These are phyloP conservation scores for Muscicapa comitata DNA, from an alignment of 2,797 vertebrate species.

Conservation along the genomic window DNA sequence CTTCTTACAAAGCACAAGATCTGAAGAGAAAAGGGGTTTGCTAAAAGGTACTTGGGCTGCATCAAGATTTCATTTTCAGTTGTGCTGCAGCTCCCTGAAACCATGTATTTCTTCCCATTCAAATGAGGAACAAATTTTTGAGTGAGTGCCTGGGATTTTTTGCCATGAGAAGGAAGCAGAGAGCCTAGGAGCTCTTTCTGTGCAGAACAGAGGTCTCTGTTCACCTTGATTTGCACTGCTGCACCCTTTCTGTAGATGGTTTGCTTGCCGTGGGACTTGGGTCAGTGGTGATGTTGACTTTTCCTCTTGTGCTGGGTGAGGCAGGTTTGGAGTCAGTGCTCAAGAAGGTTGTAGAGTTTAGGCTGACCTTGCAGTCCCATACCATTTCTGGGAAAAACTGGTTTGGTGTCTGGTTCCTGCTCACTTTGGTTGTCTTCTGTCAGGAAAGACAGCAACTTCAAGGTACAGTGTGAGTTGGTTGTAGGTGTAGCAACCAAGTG, in stretches of 20 bases:
- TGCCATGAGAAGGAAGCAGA: background rate
- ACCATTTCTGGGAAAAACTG: background rate
- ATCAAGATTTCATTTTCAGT: background rate
- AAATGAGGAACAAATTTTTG: background rate
- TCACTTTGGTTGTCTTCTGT: background rate
- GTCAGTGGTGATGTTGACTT: background rate
- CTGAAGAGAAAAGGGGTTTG: background rate
- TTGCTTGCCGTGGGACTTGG: background rate
- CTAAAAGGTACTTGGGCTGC: background rate
- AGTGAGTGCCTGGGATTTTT: background rate
- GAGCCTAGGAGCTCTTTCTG: background rate
- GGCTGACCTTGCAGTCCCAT: background rate
- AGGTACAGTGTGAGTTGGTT: background rate
- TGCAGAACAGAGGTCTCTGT: background rate
- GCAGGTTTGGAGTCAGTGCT: background rate
- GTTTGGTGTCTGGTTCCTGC: background rate
- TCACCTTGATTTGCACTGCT: background rate
- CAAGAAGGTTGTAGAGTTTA: background rate
- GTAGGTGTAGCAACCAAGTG: background rate
- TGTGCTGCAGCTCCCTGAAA: background rate
- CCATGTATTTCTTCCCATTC: background rate
- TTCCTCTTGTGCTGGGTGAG: background rate
- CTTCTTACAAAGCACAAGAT: slow-evolving; percentile 33
- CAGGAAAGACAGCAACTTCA: background rate
- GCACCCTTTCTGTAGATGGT: background rate